Conservation (phyloP, 2,113 vertebrate genomes). For the Anoura caudifer region DNA sequence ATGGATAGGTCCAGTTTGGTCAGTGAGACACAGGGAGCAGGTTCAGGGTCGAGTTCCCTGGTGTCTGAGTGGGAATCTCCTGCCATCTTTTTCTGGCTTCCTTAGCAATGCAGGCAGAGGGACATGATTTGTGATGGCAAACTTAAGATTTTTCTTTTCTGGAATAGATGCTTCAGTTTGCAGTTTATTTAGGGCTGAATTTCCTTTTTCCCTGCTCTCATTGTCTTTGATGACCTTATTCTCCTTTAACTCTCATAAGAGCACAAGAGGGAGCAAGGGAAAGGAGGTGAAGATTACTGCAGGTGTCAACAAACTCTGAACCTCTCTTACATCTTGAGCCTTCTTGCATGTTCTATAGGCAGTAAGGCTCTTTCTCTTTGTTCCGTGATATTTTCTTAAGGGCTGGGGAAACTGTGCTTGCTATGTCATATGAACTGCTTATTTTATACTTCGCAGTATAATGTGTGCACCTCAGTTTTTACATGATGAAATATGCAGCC, state of each 20-base stretch:
- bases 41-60: background rate
- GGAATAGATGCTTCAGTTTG: background rate
- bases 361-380: background rate
- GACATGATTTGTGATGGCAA: background rate
- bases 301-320: background rate
- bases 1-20: background rate
- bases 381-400: constrained; percentile 5
- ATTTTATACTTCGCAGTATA: background rate
- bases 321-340: background rate
- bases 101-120: background rate
- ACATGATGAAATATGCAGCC: background rate
- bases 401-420: background rate
- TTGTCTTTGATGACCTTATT: constrained; percentile 11
- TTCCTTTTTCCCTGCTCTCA: constrained; percentile 1
- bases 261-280: background rate
- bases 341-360: background rate
- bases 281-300: background rate
- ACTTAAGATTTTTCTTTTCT: background rate
- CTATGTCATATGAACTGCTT: background rate
- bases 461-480: background rate
- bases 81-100: background rate
- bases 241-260: background rate
- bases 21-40: background rate
- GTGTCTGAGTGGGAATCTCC: background rate
- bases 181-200: background rate